Evolutionary conservation across 2,797 vertebrate genomes (phyloP), one percentile per base, ranked within the genome.

Genomic region (Philypnodon macrostomus): DNA sequence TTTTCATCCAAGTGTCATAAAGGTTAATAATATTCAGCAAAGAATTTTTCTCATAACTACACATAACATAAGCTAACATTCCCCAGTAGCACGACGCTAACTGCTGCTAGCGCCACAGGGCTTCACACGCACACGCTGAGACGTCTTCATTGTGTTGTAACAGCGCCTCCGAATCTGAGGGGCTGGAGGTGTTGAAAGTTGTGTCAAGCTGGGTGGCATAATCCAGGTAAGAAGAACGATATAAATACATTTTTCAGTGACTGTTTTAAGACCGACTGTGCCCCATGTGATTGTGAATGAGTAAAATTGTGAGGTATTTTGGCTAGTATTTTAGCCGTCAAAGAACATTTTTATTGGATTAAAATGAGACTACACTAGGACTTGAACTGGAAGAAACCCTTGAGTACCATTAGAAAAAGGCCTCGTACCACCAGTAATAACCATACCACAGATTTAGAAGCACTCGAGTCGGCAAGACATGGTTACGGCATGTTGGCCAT

Each of bases 61-160:
- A n/a, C n/a, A n/a, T n/a, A n/a, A n/a, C n/a, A n/a, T n/a, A 42
- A 15, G 14, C 24, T 17, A n/a, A 27, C 41, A 17, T 44, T 19
- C 41, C n/a, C 26, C 41, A 44, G 26, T 29, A 10, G 14, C 40
- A 7, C 15, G 1, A 10, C 27, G 41, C 40, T 44, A 69, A 55
- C 33, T 58, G 65, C 67, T 51, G 14, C 52, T 36, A 9, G 45
- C 48, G 46, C 41, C 45, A 10, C 12, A n/a, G 30, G 35, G 24
- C 37, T 41, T 11, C 33, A 40, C 35, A 39, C 47, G 14, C 36
- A 30, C 45, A 15, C n/a, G 6, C 29, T 5, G 0, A 38, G 39
- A 67, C 59, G 45, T 59, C 63, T 76, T 63, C 29, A 59, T 58
- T 45, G 46, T 53, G 49, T 18, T 16, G 18, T 52, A 21, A 54